These are phyloP conservation scores for Trichonephila clavata DNA, from an alignment of 1,140 invertebrate genomes.

Conservation along the genomic window DNA sequence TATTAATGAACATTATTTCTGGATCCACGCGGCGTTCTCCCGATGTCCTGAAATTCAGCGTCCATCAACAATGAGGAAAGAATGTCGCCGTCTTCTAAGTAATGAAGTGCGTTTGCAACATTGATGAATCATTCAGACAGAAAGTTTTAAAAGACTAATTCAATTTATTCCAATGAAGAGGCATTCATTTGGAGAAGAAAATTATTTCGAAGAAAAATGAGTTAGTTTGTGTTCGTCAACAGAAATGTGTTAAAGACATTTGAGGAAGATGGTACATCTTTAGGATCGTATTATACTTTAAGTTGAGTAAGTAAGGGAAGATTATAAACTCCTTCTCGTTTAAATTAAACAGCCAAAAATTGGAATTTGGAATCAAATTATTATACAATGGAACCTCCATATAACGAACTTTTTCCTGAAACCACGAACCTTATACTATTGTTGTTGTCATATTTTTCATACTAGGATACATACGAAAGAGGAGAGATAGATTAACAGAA, in stretches of 20 bases:
- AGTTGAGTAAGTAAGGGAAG: no score
- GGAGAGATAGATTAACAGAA: no score
- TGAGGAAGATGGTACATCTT: no score
- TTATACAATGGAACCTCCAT: no score
- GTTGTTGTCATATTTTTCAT: no score
- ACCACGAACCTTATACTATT: no score
- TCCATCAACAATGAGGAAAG: conserved; percentile 10
- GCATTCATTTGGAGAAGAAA: conserved; percentile 9
- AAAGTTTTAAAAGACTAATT: not conserved
- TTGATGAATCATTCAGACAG: conserved; percentile 46
- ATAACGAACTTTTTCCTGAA: no score
- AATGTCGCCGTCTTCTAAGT: conserved; percentile 23
- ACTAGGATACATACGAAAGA: no score
- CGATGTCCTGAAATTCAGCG: not conserved
- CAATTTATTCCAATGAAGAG: conserved; percentile 1
- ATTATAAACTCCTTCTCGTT: no score
- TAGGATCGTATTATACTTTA: no score
- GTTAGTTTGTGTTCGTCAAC: not conserved
- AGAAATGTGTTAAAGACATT: not conserved
- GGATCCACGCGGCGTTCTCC: not conserved
- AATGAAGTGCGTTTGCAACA: conserved; percentile 51
- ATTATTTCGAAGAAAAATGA: not conserved
- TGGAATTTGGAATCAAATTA: no score
- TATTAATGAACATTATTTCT: conserved; percentile 69
- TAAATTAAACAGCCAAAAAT: no score